A percentile compares a stretch with the other conserved stretches of the same genome.
phyloP scores from a whole-genome alignment of 2,888 invertebrate genomes.

The Barypeithes pellucidus region DNA sequence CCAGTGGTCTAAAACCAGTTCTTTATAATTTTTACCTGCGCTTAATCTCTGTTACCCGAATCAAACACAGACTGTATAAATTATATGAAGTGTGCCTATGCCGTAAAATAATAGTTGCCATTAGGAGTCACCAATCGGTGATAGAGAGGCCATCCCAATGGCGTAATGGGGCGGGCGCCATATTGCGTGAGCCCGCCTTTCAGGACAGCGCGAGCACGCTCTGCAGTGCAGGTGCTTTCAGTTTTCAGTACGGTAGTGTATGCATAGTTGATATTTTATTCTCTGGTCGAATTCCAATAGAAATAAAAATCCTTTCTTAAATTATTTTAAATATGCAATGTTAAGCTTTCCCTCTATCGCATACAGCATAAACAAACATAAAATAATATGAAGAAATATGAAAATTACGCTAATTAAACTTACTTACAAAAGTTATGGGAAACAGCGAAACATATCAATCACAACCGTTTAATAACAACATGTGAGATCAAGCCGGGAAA shows the following conservation, averaged over 20 bases:
- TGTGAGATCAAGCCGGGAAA: no score
- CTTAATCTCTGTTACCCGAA: neutral
- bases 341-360: no score
- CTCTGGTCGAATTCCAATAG: no score
- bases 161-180: conserved; percentile 32
- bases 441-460: no score
- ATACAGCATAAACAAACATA: no score
- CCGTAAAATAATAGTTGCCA: conserved; percentile 17
- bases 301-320: neutral
- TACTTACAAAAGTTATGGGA: no score
- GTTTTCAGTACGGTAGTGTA: conserved; percentile 3
- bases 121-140: conserved; percentile 29
- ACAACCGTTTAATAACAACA: no score
- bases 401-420: no score
- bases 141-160: conserved; percentile 28
- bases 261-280: no score
- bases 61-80: neutral
- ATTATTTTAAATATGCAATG: neutral
- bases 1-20: conserved; percentile 1
- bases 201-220: conserved; percentile 10
- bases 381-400: no score
- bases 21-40: conserved; percentile 1
- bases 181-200: conserved; percentile 22
- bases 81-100: neutral
- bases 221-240: no score